A percentile compares a stretch with the other conserved stretches of the same genome.
Evolutionary conservation across 2,113 vertebrate genomes (phyloP).

Genomic region (Numida meleagris): DNA sequence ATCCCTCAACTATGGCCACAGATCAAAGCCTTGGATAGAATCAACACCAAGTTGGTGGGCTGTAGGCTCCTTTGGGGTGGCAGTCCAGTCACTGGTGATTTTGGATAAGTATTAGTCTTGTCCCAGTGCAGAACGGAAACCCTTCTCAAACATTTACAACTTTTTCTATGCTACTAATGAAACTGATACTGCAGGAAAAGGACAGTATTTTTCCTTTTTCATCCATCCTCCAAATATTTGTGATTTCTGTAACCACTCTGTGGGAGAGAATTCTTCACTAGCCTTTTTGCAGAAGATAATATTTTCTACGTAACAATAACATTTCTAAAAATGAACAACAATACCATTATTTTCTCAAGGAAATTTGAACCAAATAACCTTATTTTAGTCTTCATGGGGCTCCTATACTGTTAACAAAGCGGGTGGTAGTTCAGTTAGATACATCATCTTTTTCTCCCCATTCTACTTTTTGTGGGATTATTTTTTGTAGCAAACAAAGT

Average conservation of each 20-base stretch:
- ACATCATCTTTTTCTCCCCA: background rate
- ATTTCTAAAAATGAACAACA: background rate
- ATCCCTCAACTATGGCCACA: background rate
- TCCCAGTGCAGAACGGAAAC: background rate
- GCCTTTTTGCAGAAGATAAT: background rate
- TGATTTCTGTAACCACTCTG: background rate
- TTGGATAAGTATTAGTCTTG: background rate
- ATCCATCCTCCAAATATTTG: background rate
- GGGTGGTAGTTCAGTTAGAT: background rate
- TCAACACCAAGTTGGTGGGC: background rate
- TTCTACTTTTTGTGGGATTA: background rate
- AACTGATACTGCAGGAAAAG: background rate
- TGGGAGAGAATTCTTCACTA: background rate
- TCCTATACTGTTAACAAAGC: background rate
- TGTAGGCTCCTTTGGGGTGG: accelerated
- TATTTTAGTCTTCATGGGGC: background rate
- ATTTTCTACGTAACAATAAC: background rate
- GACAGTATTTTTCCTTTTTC: background rate
- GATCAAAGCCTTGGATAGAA: background rate
- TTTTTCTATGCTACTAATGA: background rate
- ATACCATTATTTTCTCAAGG: background rate
- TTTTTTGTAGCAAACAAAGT: background rate
- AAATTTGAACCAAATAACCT: background rate
- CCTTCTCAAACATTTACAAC: background rate
- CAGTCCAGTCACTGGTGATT: background rate